These are phyloP conservation scores for Saturnia pavonia DNA, from an alignment of 2,888 invertebrate species.

Conservation along the genomic window DNA sequence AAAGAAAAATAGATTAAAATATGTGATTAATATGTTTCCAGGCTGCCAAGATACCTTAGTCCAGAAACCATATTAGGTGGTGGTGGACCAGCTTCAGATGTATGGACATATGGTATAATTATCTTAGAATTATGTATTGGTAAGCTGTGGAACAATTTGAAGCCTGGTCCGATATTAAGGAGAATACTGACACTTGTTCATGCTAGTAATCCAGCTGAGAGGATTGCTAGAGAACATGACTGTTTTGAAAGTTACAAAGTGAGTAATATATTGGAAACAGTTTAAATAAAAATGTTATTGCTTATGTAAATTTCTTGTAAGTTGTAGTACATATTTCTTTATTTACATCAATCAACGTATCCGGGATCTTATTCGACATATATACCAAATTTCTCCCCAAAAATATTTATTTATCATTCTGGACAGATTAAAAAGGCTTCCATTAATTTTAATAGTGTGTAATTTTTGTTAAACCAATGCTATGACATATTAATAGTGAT, in stretches of 20 bases:
- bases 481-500: no score
- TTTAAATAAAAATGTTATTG: neutral
- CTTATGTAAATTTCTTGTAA: neutral
- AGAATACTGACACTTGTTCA: slow-evolving; percentile 89
- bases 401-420: no score
- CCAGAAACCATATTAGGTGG: slow-evolving; percentile 90
- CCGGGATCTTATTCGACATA: no score
- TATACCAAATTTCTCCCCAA: no score
- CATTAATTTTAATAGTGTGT: no score
- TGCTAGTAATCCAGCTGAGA: slow-evolving; percentile 77
- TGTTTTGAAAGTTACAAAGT: slow-evolving; percentile 85
- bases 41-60: slow-evolving; percentile 89
- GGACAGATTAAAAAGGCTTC: no score
- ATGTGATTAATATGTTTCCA: slow-evolving; percentile 54
- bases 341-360: no score
- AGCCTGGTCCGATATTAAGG: slow-evolving; percentile 87
- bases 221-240: slow-evolving; percentile 91
- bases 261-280: slow-evolving; percentile 23
- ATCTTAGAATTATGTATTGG: slow-evolving; percentile 89
- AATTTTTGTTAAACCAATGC: no score
- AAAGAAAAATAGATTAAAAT: neutral
- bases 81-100: slow-evolving; percentile 90
- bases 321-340: no score
- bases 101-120: slow-evolving; percentile 97
- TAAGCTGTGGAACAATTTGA: slow-evolving; percentile 87